These are phyloP conservation scores for Pterophyllum scalare DNA, from an alignment of 2,113 vertebrate genomes.

Conservation along the genomic window DNA sequence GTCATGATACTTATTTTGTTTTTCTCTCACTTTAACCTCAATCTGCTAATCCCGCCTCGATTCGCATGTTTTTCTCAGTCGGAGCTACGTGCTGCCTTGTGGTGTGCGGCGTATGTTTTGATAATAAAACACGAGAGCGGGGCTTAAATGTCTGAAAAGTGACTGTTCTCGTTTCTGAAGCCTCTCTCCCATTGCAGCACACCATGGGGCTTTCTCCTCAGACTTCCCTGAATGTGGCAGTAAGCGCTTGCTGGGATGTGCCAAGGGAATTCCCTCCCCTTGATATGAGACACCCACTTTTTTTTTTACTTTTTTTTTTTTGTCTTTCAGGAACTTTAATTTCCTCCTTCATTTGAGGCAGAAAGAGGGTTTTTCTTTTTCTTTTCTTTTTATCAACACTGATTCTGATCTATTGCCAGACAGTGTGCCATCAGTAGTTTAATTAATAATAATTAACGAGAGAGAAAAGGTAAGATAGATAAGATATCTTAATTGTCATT, in stretches of 20 bases:
- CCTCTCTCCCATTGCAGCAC: background rate
- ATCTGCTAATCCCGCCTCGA: background rate
- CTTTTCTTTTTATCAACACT: background rate
- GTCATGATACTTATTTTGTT: slow-evolving; percentile 54
- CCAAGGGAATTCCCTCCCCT: slow-evolving; percentile 73
- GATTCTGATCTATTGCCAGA: background rate
- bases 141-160: background rate
- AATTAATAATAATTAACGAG: background rate
- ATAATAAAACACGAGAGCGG: background rate
- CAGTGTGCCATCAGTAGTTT: background rate
- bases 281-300: slow-evolving; percentile 5
- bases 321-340: slow-evolving; percentile 11
- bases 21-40: slow-evolving; percentile 54
- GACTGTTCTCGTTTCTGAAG: background rate
- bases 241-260: slow-evolving; percentile 26
- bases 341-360: background rate
- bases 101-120: background rate
- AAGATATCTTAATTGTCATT: too few species aligned
- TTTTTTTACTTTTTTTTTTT: background rate
- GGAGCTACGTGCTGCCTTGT: background rate
- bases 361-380: background rate
- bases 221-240: slow-evolving; percentile 26
- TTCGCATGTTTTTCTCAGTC: slow-evolving; percentile 47
- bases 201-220: slow-evolving; percentile 15
- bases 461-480: background rate